Base-by-base conservation (phyloP, 1,140 invertebrate species). In the Caenorhabditis latens region DNA sequence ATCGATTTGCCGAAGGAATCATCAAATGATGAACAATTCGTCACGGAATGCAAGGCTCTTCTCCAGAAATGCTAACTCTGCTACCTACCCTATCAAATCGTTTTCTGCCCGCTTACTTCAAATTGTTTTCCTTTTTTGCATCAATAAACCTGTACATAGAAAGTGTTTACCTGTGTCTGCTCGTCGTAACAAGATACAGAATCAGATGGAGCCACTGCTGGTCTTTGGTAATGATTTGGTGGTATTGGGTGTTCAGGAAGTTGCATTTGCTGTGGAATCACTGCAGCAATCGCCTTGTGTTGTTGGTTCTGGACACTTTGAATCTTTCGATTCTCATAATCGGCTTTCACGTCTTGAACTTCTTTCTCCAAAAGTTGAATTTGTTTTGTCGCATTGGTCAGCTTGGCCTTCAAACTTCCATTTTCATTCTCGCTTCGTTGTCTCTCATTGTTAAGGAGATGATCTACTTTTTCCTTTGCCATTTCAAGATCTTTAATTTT, bases 381-480 rank as follows among this genome's bases (percentile, higher is more conserved):
- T 42, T 79, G 71, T 14, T 79, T 79, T 8, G 43, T 79, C 4
- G 71, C 71, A 43, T n/a, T 79, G 7, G 43, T 11, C 43, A 79
- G 21, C 21, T 79, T 79, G 46, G 13, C 24, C 40, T 79, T 79
- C 71, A 79, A 40, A 50, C 71, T 79, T 9, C 71, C 71, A 24
- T 79, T 79, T 42, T 79, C 71, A n/a, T 79, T 79, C 19, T 79
- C 71, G 53, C 71, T 79, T n/a, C 71, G 13, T 50, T 79, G 71
- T 53, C 71, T 2, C 24, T 79, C 71, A 79, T 79, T 79, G 4
- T 79, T 46, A 13, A 79, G 46, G 2, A 79, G 46, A 79, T 79
- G 71, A 32, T 50, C 43, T 24, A 79, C 71, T 50, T 79, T 79
- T n/a, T 79, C 71, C 13, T 79, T 79, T 13, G 46, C n/a, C 46